Conservation (phyloP, 2,113 vertebrate genomes). For the Oxyruncus cristatus region DNA sequence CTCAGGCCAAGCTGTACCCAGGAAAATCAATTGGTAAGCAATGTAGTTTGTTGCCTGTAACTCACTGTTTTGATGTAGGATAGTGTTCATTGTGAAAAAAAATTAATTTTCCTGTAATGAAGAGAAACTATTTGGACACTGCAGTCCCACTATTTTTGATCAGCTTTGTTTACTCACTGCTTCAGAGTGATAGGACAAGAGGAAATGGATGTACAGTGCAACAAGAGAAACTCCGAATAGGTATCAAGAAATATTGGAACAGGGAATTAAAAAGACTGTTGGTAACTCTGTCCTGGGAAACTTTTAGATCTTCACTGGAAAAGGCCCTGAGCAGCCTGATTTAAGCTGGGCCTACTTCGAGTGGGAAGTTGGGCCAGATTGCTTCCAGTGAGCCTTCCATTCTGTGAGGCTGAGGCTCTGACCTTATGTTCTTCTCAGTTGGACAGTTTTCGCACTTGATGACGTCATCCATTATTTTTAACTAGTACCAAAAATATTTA, state of each 20-base stretch:
- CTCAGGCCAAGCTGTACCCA: slow-evolving; percentile 89
- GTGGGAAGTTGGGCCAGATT: background rate
- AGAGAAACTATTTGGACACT: background rate
- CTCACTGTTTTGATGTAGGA: background rate
- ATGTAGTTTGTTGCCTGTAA: background rate
- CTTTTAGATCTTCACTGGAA: background rate
- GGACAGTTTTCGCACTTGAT: background rate
- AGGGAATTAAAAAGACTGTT: background rate
- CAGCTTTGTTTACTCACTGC: background rate
- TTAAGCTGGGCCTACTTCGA: background rate
- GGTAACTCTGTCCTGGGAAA: background rate
- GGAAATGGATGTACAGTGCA: background rate
- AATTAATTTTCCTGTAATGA: background rate
- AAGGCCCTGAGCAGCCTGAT: background rate
- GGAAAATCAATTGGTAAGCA: slow-evolving; percentile 94
- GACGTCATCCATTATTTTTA: background rate
- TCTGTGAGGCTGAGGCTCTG: background rate
- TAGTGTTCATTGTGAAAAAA: background rate
- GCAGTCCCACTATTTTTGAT: background rate
- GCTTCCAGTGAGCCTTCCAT: background rate
- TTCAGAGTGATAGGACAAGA: background rate
- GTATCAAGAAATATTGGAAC: background rate
- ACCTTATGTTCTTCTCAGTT: background rate
- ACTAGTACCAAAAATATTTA: background rate
- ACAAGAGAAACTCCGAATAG: background rate